Evolutionary conservation across 2,797 vertebrate genomes (phyloP), one percentile per base, ranked within the genome.

Genomic region (Cryptoprocta ferox): DNA sequence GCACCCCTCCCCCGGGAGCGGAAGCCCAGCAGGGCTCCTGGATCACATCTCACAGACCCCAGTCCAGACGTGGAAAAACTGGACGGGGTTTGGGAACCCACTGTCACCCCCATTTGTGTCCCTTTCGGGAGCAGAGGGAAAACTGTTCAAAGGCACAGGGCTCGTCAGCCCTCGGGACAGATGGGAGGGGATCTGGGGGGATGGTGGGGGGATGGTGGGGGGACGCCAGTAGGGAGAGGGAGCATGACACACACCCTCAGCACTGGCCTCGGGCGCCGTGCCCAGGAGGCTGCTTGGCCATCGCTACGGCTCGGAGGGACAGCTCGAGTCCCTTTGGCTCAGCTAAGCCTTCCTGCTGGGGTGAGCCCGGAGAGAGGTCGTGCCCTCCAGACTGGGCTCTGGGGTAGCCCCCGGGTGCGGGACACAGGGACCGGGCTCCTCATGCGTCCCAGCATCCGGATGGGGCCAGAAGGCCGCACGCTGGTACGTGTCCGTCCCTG

Each of bases 51-150:
- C 78, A 48, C 5, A 90, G 91, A 90, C 97, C 91, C 35, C 93
- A 86, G 91, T 63, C 89, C 93, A 95, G 96, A 94, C 91, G 24
- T 35, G 95, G 95, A 80, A 92, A 93, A 73, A 48, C 37, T 5
- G 26, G 4, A 19, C 0, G 9, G 24, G 89, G 12, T 50, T 71
- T 75, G 61, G 82, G 89, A 92, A 56, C 37, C 92, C 0, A 0
- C 4, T 10, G 37, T 71, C 42, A 18, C 42, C 87, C 42, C 73
- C 1, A 30, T 14, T 18, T 10, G 6, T 42, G 76, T 90, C 81
- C 81, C 94, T 4, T 5, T 0, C 3, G 78, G 91, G 78, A 95
- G 76, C 26, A 21, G 71, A 42, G 45, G 37, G 19, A 28, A 30
- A 15, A 32, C 42, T 45, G 6, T 28, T 75, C 39, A 30, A 26